A percentile compares a stretch with the other conserved stretches of the same genome.
Evolutionary conservation across 2,888 invertebrate species (phyloP).

Genomic region (Pherbina coryleti): DNA sequence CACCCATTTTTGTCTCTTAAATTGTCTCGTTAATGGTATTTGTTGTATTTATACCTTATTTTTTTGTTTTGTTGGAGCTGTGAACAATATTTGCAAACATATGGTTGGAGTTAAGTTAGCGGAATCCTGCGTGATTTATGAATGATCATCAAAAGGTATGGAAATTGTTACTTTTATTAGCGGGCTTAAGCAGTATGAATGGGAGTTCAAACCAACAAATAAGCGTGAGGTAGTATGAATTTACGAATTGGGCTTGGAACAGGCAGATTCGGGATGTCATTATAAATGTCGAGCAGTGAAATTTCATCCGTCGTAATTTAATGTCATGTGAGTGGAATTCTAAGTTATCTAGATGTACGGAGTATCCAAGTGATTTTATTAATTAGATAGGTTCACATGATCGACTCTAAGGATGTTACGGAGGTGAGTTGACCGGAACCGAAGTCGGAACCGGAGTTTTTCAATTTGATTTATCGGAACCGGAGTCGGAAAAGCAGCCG

Average conservation of each 20-base stretch:
- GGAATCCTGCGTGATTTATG: conserved; percentile 9
- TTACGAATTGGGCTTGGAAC: not conserved
- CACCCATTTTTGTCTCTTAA: not conserved
- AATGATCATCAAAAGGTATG: conserved; percentile 3
- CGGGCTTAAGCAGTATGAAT: conserved; percentile 17
- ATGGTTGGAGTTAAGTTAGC: not conserved
- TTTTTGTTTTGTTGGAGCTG: not conserved
- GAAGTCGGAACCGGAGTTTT: too few relatives aligned
- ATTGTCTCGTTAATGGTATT: not conserved
- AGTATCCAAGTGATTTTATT: too few relatives aligned
- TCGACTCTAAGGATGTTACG: too few relatives aligned
- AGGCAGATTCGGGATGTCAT: not conserved
- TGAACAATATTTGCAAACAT: not conserved
- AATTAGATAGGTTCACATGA: too few relatives aligned
- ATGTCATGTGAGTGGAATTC: too few relatives aligned
- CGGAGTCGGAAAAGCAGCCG: too few relatives aligned
- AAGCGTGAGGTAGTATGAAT: not conserved
- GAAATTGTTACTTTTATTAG: conserved; percentile 28
- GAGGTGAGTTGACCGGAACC: too few relatives aligned
- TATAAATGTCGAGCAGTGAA: too few relatives aligned
- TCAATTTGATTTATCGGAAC: too few relatives aligned
- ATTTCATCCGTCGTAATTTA: too few relatives aligned
- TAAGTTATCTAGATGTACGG: too few relatives aligned
- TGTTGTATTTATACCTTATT: not conserved
- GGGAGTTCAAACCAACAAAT: not conserved